Evolutionary conservation across 2,797 vertebrate genomes (phyloP).

Genomic region (Pipistrellus pygmaeus): DNA sequence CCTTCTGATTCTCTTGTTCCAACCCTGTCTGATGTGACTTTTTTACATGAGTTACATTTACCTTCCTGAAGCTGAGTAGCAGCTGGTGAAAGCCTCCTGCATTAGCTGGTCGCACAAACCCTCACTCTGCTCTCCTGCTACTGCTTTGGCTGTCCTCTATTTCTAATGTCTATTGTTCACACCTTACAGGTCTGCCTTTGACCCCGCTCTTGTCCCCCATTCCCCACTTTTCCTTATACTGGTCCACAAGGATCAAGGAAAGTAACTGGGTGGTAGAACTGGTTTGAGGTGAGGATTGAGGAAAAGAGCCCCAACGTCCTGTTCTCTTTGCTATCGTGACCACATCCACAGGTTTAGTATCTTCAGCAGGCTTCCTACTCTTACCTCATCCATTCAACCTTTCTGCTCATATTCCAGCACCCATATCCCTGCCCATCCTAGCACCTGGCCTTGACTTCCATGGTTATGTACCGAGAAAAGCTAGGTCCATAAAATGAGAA

Average conservation of each 20-base stretch:
- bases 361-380: background rate
- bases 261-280: background rate
- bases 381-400: background rate
- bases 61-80: background rate
- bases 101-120: background rate
- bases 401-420: background rate
- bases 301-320: fast-evolving
- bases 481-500: background rate
- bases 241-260: background rate
- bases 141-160: background rate
- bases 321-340: background rate
- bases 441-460: background rate
- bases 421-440: background rate
- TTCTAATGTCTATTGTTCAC: background rate
- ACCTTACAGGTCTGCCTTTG: background rate
- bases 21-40: background rate
- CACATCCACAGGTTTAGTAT: background rate
- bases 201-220: background rate
- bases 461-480: background rate
- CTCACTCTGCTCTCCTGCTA: background rate
- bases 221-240: background rate
- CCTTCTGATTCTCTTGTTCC: background rate
- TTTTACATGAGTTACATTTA: background rate
- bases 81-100: background rate
- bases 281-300: background rate